Evolutionary conservation across 2,888 invertebrate species (phyloP).

Genomic region (Drosophila rubida): DNA sequence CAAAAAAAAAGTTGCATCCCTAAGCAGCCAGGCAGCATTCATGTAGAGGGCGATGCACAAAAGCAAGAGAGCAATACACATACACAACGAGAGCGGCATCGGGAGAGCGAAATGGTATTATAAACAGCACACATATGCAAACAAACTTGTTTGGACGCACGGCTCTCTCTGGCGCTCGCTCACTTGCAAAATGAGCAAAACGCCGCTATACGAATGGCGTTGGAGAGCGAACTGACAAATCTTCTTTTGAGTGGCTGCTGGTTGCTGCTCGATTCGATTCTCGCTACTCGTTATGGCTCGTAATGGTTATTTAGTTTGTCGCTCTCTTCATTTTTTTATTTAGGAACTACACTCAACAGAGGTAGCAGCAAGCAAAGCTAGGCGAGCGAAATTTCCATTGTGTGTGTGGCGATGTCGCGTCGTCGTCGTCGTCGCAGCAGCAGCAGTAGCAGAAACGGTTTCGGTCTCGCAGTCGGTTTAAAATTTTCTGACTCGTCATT

Average conservation of each 20-base stretch:
- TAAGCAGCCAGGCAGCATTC: conserved; percentile 61
- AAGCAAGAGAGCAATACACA: conserved; percentile 43
- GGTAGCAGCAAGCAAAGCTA: conserved; percentile 73
- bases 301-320: conserved; percentile 19
- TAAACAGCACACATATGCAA: conserved; percentile 51
- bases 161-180: conserved; percentile 30
- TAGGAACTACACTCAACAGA: conserved; percentile 51
- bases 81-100: conserved; percentile 22
- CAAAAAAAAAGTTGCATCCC: conserved; percentile 65
- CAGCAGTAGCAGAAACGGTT: conserved; percentile 60
- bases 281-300: conserved; percentile 63
- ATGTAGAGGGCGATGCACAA: conserved; percentile 61
- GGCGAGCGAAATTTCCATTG: conserved; percentile 83
- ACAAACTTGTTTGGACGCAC: conserved; percentile 70
- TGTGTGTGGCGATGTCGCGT: conserved; percentile 81
- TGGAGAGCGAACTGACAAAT: conserved; percentile 52
- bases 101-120: conserved; percentile 37
- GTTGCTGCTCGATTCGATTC: conserved; percentile 28
- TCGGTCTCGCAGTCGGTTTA: conserved; percentile 79
- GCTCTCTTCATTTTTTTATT: conserved; percentile 31
- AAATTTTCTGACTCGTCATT: conserved; percentile 79
- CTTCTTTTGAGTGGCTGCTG: conserved; percentile 59
- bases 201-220: conserved; percentile 63
- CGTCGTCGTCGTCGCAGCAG: conserved; percentile 59
- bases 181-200: conserved; percentile 72